Evolutionary conservation across 2,797 vertebrate species (phyloP), one percentile per base, ranked within the genome.

Genomic region (Artibeus jamaicensis): DNA sequence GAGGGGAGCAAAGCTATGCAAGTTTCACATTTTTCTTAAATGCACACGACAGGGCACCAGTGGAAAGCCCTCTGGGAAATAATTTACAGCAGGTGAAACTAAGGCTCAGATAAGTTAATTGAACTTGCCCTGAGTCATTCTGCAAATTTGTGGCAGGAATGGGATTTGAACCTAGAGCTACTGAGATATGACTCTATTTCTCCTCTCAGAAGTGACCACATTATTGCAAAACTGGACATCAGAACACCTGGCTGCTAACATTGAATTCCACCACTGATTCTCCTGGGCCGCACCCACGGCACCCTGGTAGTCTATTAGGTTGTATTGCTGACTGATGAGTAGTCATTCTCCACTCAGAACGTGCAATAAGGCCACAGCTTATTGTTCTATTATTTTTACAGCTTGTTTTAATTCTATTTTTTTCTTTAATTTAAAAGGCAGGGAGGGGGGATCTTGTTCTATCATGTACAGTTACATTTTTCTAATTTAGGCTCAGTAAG

Each of bases 101-200:
- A 53, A 88, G 78, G 74, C 53, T 89, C 9, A 0, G 37, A 57
- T 65, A 90, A 96, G 96, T 93, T 97, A 92, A 96, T 86, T 96
- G 94, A 96, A 92, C 82, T 90, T 91, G 67, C 93, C 88, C 67
- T 19, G 19, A 95, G 90, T 96, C 93, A 92, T 39, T 89, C 57
- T 84, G 46, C 88, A 96, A 94, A 96, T 96, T 68, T 91, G 92
- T 81, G 65, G 71, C 6, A 9, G 86, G 50, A 86, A 89, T 93
- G 79, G 83, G 95, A 97, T 96, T 97, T 96, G 96, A 97, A 97
- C 76, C 42, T 95, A 96, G 65, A 94, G 88, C 96, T 44, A 86
- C 57, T 89, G 90, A 96, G 55, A 94, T 85, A 96, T 0, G 18
- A 90, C 78, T 74, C 2, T 70, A 37, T 82, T 91, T 62, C 57